Base-by-base conservation (phyloP, 1,140 invertebrate genomes). In the Sesamia nonagrioides region DNA sequence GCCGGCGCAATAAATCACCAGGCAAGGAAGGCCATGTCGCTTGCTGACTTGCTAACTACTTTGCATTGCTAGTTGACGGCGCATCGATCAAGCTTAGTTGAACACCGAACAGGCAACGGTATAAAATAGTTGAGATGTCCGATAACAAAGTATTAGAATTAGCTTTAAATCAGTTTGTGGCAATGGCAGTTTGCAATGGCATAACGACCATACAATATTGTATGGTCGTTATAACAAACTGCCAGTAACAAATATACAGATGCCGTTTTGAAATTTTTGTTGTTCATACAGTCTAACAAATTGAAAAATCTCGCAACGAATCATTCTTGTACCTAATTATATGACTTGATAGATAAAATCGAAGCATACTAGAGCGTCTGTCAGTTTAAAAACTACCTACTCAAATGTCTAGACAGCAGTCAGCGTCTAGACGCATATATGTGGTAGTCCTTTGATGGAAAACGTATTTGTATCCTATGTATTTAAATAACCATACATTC, bases 1-100 rank as follows among this genome's bases (percentile, higher is more conserved):
- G 75, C 54, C 69, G 66, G 58, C 40, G 71, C 60, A 63, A 80
- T 85, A 83, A 81, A 80, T 82, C 83, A 81, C 45, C 52, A n/a
- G 80, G 63, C 80, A 61, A 75, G 80, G 63, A 82, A 77, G 76
- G 60, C 77, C 52, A 27, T 56, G 68, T 63, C n/a, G 75, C 76
- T 72, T 35, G 63, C 61, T 78, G 73, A 80, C 78, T 80, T 54
- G 78, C 33, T 80, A 80, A 73, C 77, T 73, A 79, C 77, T 78
- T 72, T 71, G 77, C 68, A 56, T 77, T 37, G 40, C 54, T 33
- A 56, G 58, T 17, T 73, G 77, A 79, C 56, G 48, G 45, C 56
- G 27, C 77, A 66, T 79, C 77, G 77, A 79, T 79, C 77, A 73
- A 66, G 54, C 54, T 78, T 73, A 40, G n/a, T 17, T 18, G 27